phyloP scores from a whole-genome alignment of 2,113 vertebrate species.

The Saimiri boliviensis region DNA sequence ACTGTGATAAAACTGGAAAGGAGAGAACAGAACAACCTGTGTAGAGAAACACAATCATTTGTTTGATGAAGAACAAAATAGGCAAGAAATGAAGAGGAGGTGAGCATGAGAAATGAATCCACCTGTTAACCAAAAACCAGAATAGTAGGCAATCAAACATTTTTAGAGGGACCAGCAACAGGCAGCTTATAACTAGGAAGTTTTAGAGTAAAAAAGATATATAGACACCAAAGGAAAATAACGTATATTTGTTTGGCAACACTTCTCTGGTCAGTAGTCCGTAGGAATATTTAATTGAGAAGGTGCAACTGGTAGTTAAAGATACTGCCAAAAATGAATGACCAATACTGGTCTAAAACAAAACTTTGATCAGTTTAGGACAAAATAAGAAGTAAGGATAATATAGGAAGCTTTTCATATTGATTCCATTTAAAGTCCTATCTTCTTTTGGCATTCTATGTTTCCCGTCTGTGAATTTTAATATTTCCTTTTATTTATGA shows the following conservation, averaged over 20 bases:
- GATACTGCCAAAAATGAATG: neutral
- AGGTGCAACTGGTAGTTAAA: neutral
- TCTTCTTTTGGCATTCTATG: neutral
- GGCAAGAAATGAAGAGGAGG: neutral
- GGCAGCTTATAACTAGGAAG: neutral
- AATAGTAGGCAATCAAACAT: neutral
- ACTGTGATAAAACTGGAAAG: neutral
- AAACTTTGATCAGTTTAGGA: neutral
- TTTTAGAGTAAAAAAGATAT: neutral
- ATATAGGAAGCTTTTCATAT: neutral
- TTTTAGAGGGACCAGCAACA: neutral
- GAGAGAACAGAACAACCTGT: neutral
- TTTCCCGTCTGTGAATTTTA: neutral
- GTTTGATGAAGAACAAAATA: neutral
- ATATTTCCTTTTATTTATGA: slow-evolving; percentile 30
- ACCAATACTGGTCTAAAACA: neutral
- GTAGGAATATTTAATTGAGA: neutral
- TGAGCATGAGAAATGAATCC: neutral
- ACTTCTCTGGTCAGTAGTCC: neutral
- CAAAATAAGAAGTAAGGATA: neutral
- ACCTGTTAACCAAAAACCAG: neutral
- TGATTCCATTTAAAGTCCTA: neutral
- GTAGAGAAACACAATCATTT: neutral
- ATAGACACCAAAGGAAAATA: neutral
- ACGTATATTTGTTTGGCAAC: neutral